Evolutionary conservation across 2,113 vertebrate genomes (phyloP), one percentile per base, ranked within the genome.

Genomic region (Lycaon pictus): DNA sequence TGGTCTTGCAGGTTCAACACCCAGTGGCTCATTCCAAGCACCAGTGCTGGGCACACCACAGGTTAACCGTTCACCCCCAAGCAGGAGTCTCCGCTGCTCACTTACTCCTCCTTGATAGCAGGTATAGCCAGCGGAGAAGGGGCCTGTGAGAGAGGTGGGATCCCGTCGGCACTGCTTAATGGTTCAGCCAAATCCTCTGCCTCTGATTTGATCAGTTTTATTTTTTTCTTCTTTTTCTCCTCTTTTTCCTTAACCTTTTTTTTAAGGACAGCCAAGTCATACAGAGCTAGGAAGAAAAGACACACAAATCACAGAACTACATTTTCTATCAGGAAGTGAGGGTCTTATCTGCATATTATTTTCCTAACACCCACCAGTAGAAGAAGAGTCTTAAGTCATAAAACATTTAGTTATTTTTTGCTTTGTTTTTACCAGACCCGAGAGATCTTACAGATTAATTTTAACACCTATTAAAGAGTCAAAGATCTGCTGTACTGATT

Each of bases 91-190:
- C 19, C 8, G 22, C 2, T 8, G 51, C 62, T 79, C 82, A 99
- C 99, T 99, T 98, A 99, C 99, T 99, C 99, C 91, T 99, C 99
- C 98, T 99, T 99, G 95, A 99, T 98, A 80, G 99, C 98, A 0
- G 99, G 96, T 72, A 99, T 97, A 5, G 99, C 99, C 80, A 99
- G 96, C 1, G 99, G 98, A 1, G 99, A 99, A 1, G 98, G 98
- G 74, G 99, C 99, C 25, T 98, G 99, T 27, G 99, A 99, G 62
- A 98, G 97, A 2, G 98, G n/a, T 72, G 99, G 88, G 23, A 99
- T 96, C 67, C 98, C 98, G 11, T 99, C 99, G 4, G 98, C 88
- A 16, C 98, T 98, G n/a, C 98, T 98, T 8, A 99, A 98, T 37
- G 98, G 97, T n/a, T 99, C 99, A 51, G 98, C 98, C 76, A 99